Evolutionary conservation across 2,888 invertebrate species (phyloP), one percentile per base, ranked within the genome.

Genomic region (Camponotus fellah): DNA sequence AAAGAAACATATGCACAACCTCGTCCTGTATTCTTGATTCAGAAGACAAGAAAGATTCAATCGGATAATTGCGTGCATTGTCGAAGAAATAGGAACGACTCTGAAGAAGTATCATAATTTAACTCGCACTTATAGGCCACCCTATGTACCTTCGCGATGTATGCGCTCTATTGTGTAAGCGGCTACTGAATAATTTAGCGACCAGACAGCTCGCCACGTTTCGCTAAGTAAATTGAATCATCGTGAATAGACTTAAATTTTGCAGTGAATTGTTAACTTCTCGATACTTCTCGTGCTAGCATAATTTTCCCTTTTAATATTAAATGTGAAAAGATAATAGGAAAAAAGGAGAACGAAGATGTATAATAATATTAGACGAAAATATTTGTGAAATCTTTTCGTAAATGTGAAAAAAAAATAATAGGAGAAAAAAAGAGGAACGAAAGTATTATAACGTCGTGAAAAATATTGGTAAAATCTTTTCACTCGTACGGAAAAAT

Each of bases 181-280:
- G 53, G n/a, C 26, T 37, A 10, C 49, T 76, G 66, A 76, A 76
- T 76, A 68, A 76, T 8, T 76, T 68, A 76, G 17, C 17, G 17
- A 17, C 5, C 49, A 53, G 76, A 66, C 76, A 66, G 53, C 17
- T 53, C 66, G 37, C 76, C 66, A 76, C 17, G 66, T 53, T 37
- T 26, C 53, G n/a, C 49, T 68, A 66, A 40, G 53, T 66, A 76
- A 76, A 76, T 76, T 40, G 66, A 66, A 53, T 49, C 49, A 53
- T 17, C 66, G 49, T 37, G 37, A 66, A 17, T 32, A 40, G 66
- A 12, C 26, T 76, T 66, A 66, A 76, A 76, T 40, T 68, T 53
- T 76, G 68, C 76, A 66, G 53, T 40, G 12, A 37, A 6, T 9
- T 17, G 37, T 3, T n/a, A 8, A n/a, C 17, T 2, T 21, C 17